phyloP scores from a whole-genome alignment of 2,888 invertebrate species.

The Priocnemis perturbator region DNA sequence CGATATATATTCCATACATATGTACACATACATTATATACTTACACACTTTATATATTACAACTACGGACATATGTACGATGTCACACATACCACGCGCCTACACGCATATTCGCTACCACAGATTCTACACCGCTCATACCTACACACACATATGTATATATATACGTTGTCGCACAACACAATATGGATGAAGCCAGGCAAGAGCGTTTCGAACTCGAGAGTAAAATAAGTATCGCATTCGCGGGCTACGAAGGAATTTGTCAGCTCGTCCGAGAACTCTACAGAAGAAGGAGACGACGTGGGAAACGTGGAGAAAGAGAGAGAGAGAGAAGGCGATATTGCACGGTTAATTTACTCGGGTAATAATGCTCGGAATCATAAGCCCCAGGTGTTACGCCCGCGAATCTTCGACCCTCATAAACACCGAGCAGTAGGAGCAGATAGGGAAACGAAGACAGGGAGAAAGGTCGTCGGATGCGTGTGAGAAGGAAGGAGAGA shows the following conservation, averaged over 20 bases:
- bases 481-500: constrained; percentile 7
- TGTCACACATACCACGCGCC: background rate
- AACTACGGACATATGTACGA: background rate
- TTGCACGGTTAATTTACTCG: constrained; percentile 67
- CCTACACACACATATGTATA: too few species aligned
- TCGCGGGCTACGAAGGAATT: constrained; percentile 26
- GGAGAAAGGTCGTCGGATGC: background rate
- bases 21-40: background rate
- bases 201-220: background rate
- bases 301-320: constrained; percentile 22
- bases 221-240: constrained; percentile 2
- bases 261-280: constrained; percentile 28
- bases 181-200: constrained; percentile 20
- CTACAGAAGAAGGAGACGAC: constrained; percentile 11
- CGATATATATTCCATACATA: background rate
- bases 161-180: background rate
- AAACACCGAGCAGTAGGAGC: constrained; percentile 50
- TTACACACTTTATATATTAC: background rate
- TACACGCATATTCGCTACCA: background rate
- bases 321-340: constrained; percentile 51
- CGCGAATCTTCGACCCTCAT: constrained; percentile 68
- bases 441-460: constrained; percentile 27
- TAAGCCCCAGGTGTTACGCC: constrained; percentile 68
- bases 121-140: background rate
- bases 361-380: constrained; percentile 66